Evolutionary conservation across 2,113 vertebrate genomes (phyloP).

Genomic region (Clarias gariepinus): DNA sequence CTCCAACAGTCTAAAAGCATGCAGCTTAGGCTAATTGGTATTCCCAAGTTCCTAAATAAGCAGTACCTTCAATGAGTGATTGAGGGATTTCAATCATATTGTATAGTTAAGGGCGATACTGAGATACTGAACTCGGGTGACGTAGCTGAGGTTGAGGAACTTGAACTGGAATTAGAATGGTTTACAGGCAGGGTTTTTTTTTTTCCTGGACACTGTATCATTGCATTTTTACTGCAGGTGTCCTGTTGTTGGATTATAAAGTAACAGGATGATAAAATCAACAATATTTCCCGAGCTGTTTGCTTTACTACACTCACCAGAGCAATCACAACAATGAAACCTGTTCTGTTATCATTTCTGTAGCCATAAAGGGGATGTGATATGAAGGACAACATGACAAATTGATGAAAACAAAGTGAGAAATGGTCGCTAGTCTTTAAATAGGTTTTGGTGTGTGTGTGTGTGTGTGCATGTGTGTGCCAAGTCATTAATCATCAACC

Average conservation of each 20-base stretch:
- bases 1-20: no score
- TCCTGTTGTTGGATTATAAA: not conserved
- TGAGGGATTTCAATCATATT: no score
- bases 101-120: not conserved
- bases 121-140: not conserved
- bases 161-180: not conserved
- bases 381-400: slow-evolving; percentile 9
- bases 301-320: not conserved
- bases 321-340: slow-evolving; percentile 17
- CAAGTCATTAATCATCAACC: slow-evolving; percentile 43
- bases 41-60: no score
- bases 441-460: not conserved
- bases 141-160: not conserved
- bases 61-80: no score
- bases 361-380: not conserved
- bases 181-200: not conserved
- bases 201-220: not conserved
- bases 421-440: not conserved
- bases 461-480: slow-evolving; percentile 11
- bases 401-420: slow-evolving; percentile 1
- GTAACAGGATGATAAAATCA: not conserved
- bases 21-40: no score
- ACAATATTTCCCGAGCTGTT: slow-evolving; percentile 8
- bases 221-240: not conserved
- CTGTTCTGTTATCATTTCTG: slow-evolving; percentile 3